Evolutionary conservation across 2,888 invertebrate species (phyloP), one percentile per base, ranked within the genome.

Genomic region (Pachycephus smyrnensis): DNA sequence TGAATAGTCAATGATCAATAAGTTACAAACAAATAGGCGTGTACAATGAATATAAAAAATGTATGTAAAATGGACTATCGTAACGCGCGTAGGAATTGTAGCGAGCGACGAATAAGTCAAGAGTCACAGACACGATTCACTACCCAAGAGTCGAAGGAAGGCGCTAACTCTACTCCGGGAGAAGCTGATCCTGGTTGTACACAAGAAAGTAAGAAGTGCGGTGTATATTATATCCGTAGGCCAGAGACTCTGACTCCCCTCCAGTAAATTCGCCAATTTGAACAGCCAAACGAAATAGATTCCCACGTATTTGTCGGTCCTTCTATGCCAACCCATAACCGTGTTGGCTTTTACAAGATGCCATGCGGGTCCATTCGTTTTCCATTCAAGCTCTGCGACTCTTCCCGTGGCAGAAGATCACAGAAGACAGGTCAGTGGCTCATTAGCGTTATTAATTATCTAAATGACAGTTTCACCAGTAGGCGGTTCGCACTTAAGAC

Each of bases 331-430:
- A 76, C 73, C 74, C 77, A 55, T 79, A 75, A 81, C 75, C 69
- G 36, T 77, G 55, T 55, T 23, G 55, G 55, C 75, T 68, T 69
- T 73, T 73, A 79, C 55, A 40, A 71, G 75, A 76, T 9, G 76
- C 73, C 76, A 79, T 80, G 79, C 80, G 80, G 79, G 79, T 69
- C 75, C 80, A 68, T 76, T 76, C 73, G 71, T 73, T 33, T 73
- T 68, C 77, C 68, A 68, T 78, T 74, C 74, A 68, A 23, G 40
- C 69, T 79, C 71, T 4, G 75, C 36, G 77, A 9, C 9, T 55
- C 23, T 23, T 2, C 23, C 55, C 23, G n/a, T 23, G 55, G 9
- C 55, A 9, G 15, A 55, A 23, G 55, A 23, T 9, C 15, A 55
- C 15, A 9, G 55, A 55, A 55, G 55, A 55, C 23, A 9, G 23